These are phyloP conservation scores for Doryteuthis pealeii DNA, from an alignment of 1,140 invertebrate genomes.

Conservation along the genomic window DNA sequence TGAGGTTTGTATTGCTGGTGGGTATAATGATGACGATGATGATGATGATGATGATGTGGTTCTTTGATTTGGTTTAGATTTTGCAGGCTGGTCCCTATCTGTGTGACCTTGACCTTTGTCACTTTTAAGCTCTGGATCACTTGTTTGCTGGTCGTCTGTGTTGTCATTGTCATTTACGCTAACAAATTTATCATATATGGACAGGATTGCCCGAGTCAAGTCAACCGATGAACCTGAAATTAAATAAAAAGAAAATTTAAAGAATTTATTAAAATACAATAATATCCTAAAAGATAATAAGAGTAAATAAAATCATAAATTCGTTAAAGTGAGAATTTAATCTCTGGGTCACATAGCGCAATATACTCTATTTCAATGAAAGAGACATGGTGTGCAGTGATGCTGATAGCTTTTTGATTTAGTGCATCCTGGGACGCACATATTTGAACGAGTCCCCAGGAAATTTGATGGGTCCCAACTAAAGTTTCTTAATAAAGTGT, in stretches of 20 bases:
- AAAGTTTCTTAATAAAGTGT: too few species aligned
- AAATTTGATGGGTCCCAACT: too few species aligned
- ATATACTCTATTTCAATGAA: too few species aligned
- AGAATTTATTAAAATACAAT: conserved; percentile 3
- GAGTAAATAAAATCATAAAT: not conserved
- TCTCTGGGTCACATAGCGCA: too few species aligned
- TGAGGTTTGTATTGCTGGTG: conserved; percentile 5
- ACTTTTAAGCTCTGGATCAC: conserved; percentile 21
- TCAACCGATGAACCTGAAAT: conserved; percentile 67
- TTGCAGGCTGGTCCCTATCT: not conserved
- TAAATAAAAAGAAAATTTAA: conserved; percentile 42
- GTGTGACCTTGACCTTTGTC: not conserved
- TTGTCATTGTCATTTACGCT: conserved; percentile 18
- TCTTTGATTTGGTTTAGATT: conserved; percentile 16
- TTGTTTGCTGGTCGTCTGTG: conserved; percentile 10
- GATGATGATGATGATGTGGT: conserved; percentile 13
- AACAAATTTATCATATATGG: conserved; percentile 68
- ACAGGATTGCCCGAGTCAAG: conserved; percentile 68
- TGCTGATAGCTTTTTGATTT: too few species aligned
- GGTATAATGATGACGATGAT: conserved; percentile 16
- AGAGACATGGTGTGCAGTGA: too few species aligned
- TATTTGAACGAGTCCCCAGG: too few species aligned
- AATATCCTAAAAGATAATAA: not conserved
- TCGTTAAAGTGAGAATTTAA: too few species aligned
- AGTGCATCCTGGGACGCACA: too few species aligned